Evolutionary conservation across 2,113 vertebrate genomes (phyloP), one percentile per base, ranked within the genome.

Genomic region (Cyanoramphus novaezelandiae): DNA sequence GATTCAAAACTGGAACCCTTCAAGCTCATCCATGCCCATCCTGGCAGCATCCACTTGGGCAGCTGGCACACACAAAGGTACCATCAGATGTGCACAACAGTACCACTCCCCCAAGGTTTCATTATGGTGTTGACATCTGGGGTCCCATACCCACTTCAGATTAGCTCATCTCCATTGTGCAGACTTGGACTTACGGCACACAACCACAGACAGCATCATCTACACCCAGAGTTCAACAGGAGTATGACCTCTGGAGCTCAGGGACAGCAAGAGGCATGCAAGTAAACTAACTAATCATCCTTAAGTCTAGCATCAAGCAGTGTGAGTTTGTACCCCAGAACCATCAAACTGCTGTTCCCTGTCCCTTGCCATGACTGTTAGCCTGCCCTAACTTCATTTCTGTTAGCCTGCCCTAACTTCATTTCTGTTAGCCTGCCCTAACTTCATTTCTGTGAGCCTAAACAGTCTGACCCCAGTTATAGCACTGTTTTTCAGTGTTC

Each of bases 181-280:
- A 1, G 46, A 43, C 21, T 6, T 39, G 16, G 18, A 24, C 16
- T 27, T 41, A 27, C 12, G 27, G 13, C 12, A 29, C 2, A 7
- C 41, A 39, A 23, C 13, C 2, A 2, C 52, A 31, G 31, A 49
- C 2, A 25, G n/a, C 12, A 17, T 15, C 49, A 27, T 9, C 50
- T 24, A 7, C 0, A 0, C 44, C 29, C n/a, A 2, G 43, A 35
- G 44, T 25, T 43, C 39, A 27, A 23, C 16, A 5, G 39, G 27
- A 44, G 46, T 37, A 50, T 23, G 28, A 59, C 19, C 44, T 31
- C n/a, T 3, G 60, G 25, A 76, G 64, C 44, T 65, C 13, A 41
- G 13, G n/a, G 31, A 41, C 25, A 70, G 50, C 1, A 1, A 63
- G 33, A 53, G 50, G 23, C n/a, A 60, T 2, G 0, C 12, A 53